These are phyloP conservation scores for Ptychadena robeensis DNA, from an alignment of 2,797 vertebrate species.

Conservation along the genomic window DNA sequence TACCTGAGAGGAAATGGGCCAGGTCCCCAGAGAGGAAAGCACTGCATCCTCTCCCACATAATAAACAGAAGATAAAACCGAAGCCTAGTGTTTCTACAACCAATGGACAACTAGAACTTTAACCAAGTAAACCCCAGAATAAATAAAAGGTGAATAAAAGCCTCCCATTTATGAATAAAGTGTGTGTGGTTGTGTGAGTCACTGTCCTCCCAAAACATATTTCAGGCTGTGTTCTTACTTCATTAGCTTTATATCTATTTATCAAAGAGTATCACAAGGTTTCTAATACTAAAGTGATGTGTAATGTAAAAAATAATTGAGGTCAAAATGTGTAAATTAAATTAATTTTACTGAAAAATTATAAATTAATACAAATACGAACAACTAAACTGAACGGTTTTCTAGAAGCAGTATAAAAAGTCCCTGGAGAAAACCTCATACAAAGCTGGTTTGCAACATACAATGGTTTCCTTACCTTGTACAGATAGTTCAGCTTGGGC, in stretches of 20 bases:
- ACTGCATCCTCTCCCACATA: constrained; percentile 15
- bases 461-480: constrained; percentile 80
- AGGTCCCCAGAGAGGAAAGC: neutral
- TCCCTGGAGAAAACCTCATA: neutral
- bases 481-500: constrained; percentile 85
- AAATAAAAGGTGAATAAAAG: too few relatives aligned
- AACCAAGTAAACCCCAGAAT: too few relatives aligned
- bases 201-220: too few relatives aligned
- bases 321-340: neutral
- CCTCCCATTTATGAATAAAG: too few relatives aligned
- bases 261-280: too few relatives aligned
- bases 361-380: too few relatives aligned
- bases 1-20: constrained; percentile 48
- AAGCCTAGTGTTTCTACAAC: neutral
- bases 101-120: neutral
- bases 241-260: too few relatives aligned
- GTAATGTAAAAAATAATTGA: neutral
- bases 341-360: neutral
- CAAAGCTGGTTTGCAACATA: too few relatives aligned
- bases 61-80: constrained; percentile 9
- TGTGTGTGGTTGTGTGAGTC: too few relatives aligned
- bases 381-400: neutral
- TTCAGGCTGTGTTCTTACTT: too few relatives aligned
- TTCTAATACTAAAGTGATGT: too few relatives aligned
- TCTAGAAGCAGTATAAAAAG: neutral